These are phyloP conservation scores for Empis stercorea DNA, from an alignment of 2,888 invertebrate genomes.

Conservation along the genomic window DNA sequence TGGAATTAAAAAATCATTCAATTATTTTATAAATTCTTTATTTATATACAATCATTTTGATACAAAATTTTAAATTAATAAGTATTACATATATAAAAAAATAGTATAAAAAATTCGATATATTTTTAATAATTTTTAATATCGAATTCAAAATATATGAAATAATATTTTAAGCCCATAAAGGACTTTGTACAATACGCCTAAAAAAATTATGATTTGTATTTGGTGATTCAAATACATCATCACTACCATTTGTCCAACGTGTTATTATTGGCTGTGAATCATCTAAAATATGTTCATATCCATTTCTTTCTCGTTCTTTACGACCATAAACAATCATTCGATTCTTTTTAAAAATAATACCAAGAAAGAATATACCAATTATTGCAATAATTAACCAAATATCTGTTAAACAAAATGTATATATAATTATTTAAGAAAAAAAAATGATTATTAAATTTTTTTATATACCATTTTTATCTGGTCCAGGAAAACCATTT, in stretches of 20 bases:
- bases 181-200: neutral
- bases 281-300: neutral
- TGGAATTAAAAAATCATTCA: too few species aligned
- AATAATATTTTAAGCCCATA: neutral
- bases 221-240: slow-evolving; percentile 9
- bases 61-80: too few species aligned
- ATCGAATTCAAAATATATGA: too few species aligned
- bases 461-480: neutral
- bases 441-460: neutral
- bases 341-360: neutral
- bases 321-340: neutral
- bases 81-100: too few species aligned
- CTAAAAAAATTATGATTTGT: slow-evolving; percentile 15
- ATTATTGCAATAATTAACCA: neutral
- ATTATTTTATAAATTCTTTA: too few species aligned
- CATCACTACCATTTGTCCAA: slow-evolving; percentile 6
- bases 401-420: neutral
- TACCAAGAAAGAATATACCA: neutral
- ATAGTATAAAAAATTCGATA: too few species aligned
- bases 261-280: slow-evolving; percentile 2
- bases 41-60: too few species aligned
- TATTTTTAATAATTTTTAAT: too few species aligned
- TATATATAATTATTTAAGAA: neutral
- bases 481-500: neutral
- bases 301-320: neutral